Evolutionary conservation across 37 sponge, comb jelly and placozoan genomes (phyloP), one percentile per base, ranked within the genome.

Genomic region (Geodia barretti): DNA sequence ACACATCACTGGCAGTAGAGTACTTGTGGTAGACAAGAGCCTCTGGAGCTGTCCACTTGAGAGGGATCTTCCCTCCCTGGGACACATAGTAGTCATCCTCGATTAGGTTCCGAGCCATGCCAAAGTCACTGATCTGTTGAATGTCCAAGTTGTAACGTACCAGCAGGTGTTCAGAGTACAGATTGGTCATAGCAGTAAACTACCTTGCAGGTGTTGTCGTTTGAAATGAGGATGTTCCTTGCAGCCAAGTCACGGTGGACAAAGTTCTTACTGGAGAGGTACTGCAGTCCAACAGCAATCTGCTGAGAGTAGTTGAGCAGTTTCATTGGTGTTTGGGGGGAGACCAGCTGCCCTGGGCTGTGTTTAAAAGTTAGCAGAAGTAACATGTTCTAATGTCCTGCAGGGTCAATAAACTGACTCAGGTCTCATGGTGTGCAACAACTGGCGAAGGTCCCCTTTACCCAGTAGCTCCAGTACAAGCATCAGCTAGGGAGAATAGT

Each of bases 191-290:
- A n/a, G n/a, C n/a, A n/a, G n/a, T n/a, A n/a, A n/a, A n/a, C n/a
- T n/a, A 90, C 85, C 81, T 90, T 90, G 79, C 90, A 90, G 7
- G 58, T 68, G 28, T 80, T 35, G 21, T 79, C 33, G 39, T 84
- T 60, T 1, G 81, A 74, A 31, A 90, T 76, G 17, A 90, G 72
- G 68, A 90, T 80, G 62, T 90, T 90, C 78, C 90, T 90, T n/a
- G 90, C 90, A 39, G 90, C 90, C 39, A 90, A 61, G 67, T 90
- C 90, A 74, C 85, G 84, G 85, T 90, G 90, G 32, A 90, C 80
- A 60, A 84, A 90, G 20, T 80, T 74, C 60, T 76, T 90, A 73
- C 64, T 75, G 38, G 90, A 61, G 60, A 90, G 79, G 77, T 90
- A 84, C 29, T 84, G 81, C 90, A 90, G 80, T 20, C 90, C 90